Percentiles rank a stretch among this genome's conserved stretches.
Evolutionary conservation across 2,888 invertebrate genomes (phyloP).

Genomic region (Cheilosia grossa): DNA sequence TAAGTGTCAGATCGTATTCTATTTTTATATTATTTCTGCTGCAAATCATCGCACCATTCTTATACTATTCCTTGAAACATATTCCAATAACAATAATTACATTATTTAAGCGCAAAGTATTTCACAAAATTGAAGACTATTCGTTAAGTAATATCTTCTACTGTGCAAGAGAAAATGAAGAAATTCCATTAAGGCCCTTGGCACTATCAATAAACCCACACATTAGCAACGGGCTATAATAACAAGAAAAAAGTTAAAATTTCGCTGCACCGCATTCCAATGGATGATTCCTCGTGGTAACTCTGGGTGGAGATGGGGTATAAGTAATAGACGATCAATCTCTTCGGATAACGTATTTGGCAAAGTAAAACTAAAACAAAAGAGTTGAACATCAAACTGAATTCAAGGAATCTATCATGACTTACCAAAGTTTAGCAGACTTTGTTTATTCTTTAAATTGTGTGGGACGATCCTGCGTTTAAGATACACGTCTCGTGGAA

Average conservation of each 20-base stretch:
- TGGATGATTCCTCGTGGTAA: constrained; percentile 43
- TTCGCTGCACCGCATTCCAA: constrained; percentile 61
- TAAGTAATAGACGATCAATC: background rate
- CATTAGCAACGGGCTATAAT: constrained; percentile 55
- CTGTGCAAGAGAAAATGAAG: constrained; percentile 18
- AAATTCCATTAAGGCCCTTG: constrained; percentile 51
- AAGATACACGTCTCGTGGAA: constrained; percentile 1
- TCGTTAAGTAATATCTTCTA: background rate
- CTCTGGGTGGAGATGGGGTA: constrained; percentile 16
- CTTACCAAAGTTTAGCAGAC: constrained; percentile 20
- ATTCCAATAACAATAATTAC: background rate
- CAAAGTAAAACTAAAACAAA: constrained; percentile 40
- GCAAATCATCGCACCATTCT: background rate
- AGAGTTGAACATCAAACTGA: constrained; percentile 49
- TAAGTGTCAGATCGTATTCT: constrained; percentile 65
- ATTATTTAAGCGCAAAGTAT: background rate
- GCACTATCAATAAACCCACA: constrained; percentile 67
- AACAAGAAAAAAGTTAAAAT: constrained; percentile 63
- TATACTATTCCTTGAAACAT: too few species aligned
- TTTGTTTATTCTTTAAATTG: constrained; percentile 31
- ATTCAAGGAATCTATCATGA: constrained; percentile 24
- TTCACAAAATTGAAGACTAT: background rate
- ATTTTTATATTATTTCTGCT: constrained; percentile 17
- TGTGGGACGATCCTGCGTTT: constrained; percentile 38
- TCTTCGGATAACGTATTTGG: background rate